Conservation (phyloP, 2,113 vertebrate species). For the Thymallus thymallus region DNA sequence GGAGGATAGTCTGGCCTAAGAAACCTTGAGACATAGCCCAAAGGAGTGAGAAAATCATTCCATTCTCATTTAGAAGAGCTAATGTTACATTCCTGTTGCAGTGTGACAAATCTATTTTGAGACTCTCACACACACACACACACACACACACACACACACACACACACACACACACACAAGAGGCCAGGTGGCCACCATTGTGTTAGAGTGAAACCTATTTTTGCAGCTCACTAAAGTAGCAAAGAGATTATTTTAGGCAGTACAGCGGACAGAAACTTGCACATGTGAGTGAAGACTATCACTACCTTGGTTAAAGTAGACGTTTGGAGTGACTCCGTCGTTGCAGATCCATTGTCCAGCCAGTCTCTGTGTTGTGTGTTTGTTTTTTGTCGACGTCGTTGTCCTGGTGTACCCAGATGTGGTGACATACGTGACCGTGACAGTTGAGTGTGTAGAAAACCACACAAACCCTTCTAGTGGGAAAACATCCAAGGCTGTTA, state of each 20-base stretch:
- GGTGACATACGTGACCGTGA: conserved; percentile 62
- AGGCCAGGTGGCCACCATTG: too few species aligned
- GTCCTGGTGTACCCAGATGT: conserved; percentile 59
- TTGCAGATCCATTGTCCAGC: conserved; percentile 48
- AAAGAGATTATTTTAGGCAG: conserved; percentile 47
- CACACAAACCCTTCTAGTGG: conserved; percentile 56
- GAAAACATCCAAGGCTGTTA: conserved; percentile 66
- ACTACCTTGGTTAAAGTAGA: conserved; percentile 46
- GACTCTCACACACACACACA: conserved; percentile 19
- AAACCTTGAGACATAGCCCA: background rate
- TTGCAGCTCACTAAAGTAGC: conserved; percentile 60
- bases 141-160: conserved; percentile 45
- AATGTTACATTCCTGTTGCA: conserved; percentile 62
- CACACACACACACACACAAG: conserved; percentile 2
- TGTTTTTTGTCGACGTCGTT: conserved; percentile 50
- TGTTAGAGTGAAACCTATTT: conserved; percentile 30
- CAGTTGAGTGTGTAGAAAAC: conserved; percentile 48
- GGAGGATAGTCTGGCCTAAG: background rate
- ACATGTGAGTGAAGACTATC: conserved; percentile 63
- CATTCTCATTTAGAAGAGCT: conserved; percentile 45
- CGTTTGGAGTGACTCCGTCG: conserved; percentile 58
- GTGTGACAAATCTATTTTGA: conserved; percentile 38
- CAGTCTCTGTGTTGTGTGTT: conserved; percentile 47
- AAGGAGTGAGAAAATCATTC: conserved; percentile 20
- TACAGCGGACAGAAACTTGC: conserved; percentile 44